phyloP scores from a whole-genome alignment of 2,888 invertebrate species.

The Trichacis sp. region DNA sequence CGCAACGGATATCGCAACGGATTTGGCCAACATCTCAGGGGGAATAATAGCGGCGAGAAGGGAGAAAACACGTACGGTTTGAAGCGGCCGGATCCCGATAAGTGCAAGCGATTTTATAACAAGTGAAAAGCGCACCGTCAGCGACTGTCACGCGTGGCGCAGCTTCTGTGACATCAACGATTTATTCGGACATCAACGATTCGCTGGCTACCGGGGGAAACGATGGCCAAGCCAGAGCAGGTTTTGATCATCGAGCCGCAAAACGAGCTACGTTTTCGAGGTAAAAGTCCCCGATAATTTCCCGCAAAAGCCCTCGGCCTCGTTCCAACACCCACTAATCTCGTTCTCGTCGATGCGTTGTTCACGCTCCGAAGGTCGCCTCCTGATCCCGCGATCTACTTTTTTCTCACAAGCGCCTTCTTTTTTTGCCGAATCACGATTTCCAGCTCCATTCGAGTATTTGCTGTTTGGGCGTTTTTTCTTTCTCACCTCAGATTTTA shows the following conservation, averaged over 20 bases:
- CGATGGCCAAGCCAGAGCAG: constrained; percentile 81
- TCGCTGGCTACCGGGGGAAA: constrained; percentile 41
- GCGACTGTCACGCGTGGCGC: constrained; percentile 7
- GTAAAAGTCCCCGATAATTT: constrained; percentile 72
- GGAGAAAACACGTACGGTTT: background rate
- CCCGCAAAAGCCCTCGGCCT: background rate
- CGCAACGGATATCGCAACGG: constrained; percentile 10
- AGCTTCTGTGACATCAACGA: no score
- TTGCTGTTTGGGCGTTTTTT: background rate
- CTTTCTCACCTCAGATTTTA: background rate
- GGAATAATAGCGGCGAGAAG: background rate
- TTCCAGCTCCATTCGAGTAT: background rate
- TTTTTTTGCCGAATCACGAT: background rate
- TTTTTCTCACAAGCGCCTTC: background rate
- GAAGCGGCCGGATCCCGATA: background rate
- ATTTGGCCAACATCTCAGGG: constrained; percentile 5
- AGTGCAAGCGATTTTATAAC: background rate
- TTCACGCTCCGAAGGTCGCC: constrained; percentile 17
- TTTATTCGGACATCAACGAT: background rate
- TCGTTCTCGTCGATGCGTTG: constrained; percentile 7
- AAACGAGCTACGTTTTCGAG: constrained; percentile 90
- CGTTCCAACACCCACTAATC: background rate
- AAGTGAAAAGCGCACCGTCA: constrained; percentile 5
- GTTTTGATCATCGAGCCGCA: constrained; percentile 89
- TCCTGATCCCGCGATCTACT: background rate